phyloP scores from a whole-genome alignment of 1,140 invertebrate genomes.

The Cydia amplana region DNA sequence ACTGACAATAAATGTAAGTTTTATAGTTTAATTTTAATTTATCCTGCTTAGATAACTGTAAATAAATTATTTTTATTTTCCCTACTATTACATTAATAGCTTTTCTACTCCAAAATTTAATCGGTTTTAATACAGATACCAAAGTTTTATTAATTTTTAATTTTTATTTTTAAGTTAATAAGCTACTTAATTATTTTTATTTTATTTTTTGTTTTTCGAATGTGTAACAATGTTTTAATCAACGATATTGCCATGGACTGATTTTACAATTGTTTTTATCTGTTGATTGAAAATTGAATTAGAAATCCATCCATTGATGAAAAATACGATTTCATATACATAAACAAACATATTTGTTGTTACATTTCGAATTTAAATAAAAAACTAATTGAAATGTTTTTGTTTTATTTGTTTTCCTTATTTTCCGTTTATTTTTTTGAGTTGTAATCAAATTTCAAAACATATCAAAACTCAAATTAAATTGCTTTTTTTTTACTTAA shows the following conservation, averaged over 20 bases:
- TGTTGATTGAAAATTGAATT: slow-evolving; percentile 47
- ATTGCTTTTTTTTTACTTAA: not conserved
- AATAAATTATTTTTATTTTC: slow-evolving; percentile 65
- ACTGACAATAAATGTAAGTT: slow-evolving; percentile 76
- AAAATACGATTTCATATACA: slow-evolving; percentile 72
- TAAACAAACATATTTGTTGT: slow-evolving; percentile 63
- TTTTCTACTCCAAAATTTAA: slow-evolving; percentile 74
- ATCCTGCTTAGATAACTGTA: slow-evolving; percentile 67
- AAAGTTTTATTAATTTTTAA: slow-evolving; percentile 77
- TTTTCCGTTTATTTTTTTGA: slow-evolving; percentile 41
- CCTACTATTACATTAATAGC: slow-evolving; percentile 65
- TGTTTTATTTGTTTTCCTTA: slow-evolving; percentile 65
- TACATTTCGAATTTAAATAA: slow-evolving; percentile 76
- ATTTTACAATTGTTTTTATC: slow-evolving; percentile 30
- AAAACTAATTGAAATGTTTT: slow-evolving; percentile 66
- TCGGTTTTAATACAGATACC: slow-evolving; percentile 76
- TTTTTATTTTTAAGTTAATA: slow-evolving; percentile 74
- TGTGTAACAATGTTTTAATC: slow-evolving; percentile 47
- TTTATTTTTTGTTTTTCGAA: slow-evolving; percentile 54
- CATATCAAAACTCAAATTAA: slow-evolving; percentile 55
- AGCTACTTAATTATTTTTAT: slow-evolving; percentile 66
- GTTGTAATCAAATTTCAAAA: slow-evolving; percentile 53
- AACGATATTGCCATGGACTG: not conserved
- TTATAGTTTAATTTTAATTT: slow-evolving; percentile 65
- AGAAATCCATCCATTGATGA: slow-evolving; percentile 69